These are phyloP conservation scores for Uria lomvia DNA, from an alignment of 2,113 vertebrate species.

Conservation along the genomic window DNA sequence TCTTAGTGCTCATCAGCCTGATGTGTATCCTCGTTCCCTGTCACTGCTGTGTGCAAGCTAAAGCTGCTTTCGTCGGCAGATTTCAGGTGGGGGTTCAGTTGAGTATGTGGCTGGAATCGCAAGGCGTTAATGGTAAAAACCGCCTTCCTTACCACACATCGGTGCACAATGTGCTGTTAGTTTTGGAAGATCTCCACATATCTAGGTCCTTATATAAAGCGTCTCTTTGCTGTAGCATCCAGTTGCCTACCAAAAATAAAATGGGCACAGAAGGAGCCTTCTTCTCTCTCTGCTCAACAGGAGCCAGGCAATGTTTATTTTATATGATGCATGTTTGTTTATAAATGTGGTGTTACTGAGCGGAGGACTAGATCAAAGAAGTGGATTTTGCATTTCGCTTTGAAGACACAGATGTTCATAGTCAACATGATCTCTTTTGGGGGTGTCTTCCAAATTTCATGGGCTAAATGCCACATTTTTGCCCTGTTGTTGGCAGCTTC, in stretches of 20 bases:
- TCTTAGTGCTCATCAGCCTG: constrained; percentile 34
- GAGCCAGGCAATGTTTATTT: constrained; percentile 5
- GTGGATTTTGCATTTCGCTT: constrained; percentile 13
- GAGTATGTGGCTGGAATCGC: not conserved
- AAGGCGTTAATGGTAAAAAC: not conserved
- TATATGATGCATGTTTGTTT: constrained; percentile 5
- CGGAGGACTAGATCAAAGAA: constrained; percentile 12
- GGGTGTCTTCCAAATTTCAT: not conserved
- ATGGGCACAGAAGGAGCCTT: not conserved
- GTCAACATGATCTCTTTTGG: not conserved
- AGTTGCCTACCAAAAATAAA: constrained; percentile 1
- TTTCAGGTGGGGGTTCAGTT: constrained; percentile 2
- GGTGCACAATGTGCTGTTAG: not conserved
- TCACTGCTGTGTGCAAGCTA: not conserved
- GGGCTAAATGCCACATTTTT: not conserved
- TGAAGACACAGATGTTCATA: not conserved
- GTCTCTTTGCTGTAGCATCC: not conserved
- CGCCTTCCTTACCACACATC: not conserved
- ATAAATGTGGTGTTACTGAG: constrained; percentile 23
- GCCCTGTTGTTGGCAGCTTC: not conserved
- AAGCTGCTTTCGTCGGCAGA: not conserved
- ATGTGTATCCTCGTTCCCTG: constrained; percentile 20
- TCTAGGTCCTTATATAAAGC: not conserved
- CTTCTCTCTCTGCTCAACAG: not conserved
- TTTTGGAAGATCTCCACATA: not conserved